Conservation (phyloP, 1,140 invertebrate genomes). For the Papilio polytes region DNA sequence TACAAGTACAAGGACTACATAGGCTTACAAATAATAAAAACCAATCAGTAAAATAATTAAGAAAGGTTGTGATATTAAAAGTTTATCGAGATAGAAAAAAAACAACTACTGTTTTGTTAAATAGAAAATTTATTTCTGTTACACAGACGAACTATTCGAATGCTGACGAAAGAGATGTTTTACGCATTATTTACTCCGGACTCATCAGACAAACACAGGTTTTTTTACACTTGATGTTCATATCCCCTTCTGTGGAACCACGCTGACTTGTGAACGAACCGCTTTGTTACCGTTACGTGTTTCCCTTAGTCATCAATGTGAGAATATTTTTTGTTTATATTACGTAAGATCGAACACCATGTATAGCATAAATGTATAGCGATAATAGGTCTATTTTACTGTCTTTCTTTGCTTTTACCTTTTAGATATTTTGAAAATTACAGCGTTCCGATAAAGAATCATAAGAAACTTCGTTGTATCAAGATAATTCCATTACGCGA, state of each 20-base stretch:
- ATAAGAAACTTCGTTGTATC: no score
- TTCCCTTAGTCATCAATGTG: slow-evolving; percentile 12
- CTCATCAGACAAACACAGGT: slow-evolving; percentile 63
- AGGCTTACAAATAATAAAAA: no score
- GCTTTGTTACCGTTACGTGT: slow-evolving; percentile 16
- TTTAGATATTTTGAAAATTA: no score
- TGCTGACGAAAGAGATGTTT: slow-evolving; percentile 64
- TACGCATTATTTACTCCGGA: slow-evolving; percentile 64
- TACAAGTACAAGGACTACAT: background rate
- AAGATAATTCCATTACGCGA: no score
- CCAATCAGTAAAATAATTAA: no score
- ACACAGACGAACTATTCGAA: slow-evolving; percentile 75
- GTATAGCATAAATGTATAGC: background rate
- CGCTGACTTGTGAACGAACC: slow-evolving; percentile 30
- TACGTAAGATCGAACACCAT: background rate
- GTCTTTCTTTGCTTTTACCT: no score
- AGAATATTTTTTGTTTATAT: background rate
- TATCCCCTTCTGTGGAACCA: slow-evolving; percentile 35
- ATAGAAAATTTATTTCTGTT: slow-evolving; percentile 51
- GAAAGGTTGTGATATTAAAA: background rate
- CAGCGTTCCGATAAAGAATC: no score
- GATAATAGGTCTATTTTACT: background rate
- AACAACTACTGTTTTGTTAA: background rate
- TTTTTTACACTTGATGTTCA: slow-evolving; percentile 55
- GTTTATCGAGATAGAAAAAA: background rate